These are phyloP conservation scores for Eucriotettix oculatus DNA, from an alignment of 2,888 invertebrate genomes.

Conservation along the genomic window DNA sequence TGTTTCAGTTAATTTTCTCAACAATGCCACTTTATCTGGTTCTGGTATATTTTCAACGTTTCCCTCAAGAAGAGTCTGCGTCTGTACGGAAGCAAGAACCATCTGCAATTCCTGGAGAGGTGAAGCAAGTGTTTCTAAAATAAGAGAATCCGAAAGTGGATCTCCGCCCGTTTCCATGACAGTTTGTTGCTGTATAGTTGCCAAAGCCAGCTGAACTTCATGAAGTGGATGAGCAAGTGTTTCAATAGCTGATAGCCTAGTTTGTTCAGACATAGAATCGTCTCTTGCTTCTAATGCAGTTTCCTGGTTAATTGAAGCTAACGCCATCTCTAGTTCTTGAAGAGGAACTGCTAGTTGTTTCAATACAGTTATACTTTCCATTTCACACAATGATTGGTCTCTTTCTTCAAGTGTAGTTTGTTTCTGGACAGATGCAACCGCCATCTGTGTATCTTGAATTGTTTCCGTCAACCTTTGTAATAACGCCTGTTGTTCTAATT, in stretches of 20 bases:
- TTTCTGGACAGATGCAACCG: constrained; percentile 10
- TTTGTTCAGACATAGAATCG: constrained; percentile 15
- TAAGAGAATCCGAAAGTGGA: constrained; percentile 20
- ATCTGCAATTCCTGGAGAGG: constrained; percentile 6
- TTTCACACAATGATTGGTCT: neutral
- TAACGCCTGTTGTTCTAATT: no score
- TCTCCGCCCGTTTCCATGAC: constrained; percentile 17
- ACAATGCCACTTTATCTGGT: no score
- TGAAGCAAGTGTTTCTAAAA: neutral
- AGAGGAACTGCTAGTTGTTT: neutral
- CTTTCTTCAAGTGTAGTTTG: constrained; percentile 4
- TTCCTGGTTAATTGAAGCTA: constrained; percentile 13
- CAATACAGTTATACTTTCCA: neutral
- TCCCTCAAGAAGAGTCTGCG: neutral
- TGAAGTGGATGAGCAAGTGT: constrained; percentile 24
- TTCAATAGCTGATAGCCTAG: constrained; percentile 22
- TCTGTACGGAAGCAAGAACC: constrained; percentile 1
- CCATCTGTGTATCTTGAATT: constrained; percentile 7
- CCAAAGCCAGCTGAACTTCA: constrained; percentile 25
- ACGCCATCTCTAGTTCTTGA: neutral
- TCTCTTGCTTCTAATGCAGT: constrained; percentile 16
- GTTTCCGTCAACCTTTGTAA: no score
- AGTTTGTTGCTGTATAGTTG: constrained; percentile 19
- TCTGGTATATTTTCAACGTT: no score
- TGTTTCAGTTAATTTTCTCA: neutral